These are phyloP conservation scores for Petroica traversi DNA, from an alignment of 2,113 vertebrate genomes.

Conservation along the genomic window DNA sequence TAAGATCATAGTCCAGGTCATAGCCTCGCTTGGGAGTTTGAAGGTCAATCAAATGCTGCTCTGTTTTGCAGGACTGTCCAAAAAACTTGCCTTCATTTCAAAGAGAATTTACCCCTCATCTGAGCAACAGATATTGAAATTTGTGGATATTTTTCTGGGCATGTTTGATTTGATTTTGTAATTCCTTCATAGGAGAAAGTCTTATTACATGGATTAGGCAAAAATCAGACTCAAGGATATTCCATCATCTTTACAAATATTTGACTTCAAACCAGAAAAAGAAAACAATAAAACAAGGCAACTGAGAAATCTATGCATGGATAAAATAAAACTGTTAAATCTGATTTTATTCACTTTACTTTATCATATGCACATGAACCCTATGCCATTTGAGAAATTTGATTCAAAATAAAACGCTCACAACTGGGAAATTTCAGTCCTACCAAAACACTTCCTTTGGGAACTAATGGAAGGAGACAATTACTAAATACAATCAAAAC, in stretches of 20 bases:
- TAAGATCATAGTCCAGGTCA: not conserved
- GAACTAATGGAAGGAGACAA: not conserved
- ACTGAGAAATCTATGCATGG: not conserved
- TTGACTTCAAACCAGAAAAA: not conserved
- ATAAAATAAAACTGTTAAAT: not conserved
- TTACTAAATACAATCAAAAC: not conserved
- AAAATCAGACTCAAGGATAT: not conserved
- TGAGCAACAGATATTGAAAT: not conserved
- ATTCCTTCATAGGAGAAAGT: not conserved
- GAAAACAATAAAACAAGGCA: not conserved
- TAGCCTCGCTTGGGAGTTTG: not conserved
- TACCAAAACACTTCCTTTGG: not conserved
- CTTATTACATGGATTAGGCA: not conserved
- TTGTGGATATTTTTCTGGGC: not conserved
- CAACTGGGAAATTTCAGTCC: not conserved
- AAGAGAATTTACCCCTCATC: not conserved
- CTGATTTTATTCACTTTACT: not conserved
- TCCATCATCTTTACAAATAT: not conserved
- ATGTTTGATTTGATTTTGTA: not conserved
- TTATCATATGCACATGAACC: not conserved
- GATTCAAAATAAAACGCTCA: not conserved
- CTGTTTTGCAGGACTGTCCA: not conserved
- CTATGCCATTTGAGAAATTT: not conserved
- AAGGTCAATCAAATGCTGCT: not conserved
- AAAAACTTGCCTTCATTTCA: not conserved